These are phyloP conservation scores for Artemia sinica DNA, from an alignment of 2,888 invertebrate species.

Conservation along the genomic window DNA sequence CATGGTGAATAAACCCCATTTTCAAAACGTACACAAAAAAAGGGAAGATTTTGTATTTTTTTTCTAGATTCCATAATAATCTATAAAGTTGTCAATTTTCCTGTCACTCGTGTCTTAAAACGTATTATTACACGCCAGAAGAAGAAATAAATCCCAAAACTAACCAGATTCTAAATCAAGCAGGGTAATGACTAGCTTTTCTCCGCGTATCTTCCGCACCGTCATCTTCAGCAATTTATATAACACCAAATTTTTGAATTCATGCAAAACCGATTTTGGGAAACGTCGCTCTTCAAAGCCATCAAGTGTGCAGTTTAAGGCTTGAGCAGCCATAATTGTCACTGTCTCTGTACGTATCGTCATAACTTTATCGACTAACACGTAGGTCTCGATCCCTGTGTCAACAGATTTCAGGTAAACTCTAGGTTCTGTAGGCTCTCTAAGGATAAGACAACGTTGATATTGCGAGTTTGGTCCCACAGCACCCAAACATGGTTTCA, in stretches of 20 bases:
- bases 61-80: too few species aligned
- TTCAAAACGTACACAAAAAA: too few species aligned
- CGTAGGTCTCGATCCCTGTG: neutral
- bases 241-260: neutral
- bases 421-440: neutral
- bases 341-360: neutral
- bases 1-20: too few species aligned
- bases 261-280: neutral
- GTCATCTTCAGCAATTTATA: neutral
- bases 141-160: neutral
- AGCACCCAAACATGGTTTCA: neutral
- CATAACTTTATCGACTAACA: neutral
- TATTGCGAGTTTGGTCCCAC: neutral
- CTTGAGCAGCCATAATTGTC: neutral
- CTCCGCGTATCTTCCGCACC: neutral
- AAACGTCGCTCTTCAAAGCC: neutral
- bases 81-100: too few species aligned
- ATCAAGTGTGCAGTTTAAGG: neutral
- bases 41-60: too few species aligned
- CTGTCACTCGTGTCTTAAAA: too few species aligned
- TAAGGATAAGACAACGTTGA: neutral
- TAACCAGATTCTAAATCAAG: neutral
- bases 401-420: conserved; percentile 10
- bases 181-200: neutral
- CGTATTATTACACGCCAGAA: too few species aligned